Percentiles rank a stretch among this genome's conserved stretches.
These are phyloP conservation scores for Parnassius orleans DNA, from an alignment of 2,888 invertebrate species.

Conservation along the genomic window DNA sequence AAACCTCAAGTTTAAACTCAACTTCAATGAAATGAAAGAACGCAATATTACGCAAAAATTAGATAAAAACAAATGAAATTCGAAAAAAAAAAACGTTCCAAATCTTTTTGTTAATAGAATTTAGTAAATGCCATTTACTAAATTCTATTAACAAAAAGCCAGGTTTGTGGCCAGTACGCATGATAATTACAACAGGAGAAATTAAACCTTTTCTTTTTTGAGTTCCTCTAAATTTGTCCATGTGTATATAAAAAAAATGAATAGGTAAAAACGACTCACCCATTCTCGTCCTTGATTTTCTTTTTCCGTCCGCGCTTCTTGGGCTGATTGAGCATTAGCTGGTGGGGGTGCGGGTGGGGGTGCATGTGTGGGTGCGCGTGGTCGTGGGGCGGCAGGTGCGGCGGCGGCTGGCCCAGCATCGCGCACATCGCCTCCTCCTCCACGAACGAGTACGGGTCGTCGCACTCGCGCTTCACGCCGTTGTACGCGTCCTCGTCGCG, in stretches of 20 bases:
- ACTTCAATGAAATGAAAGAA: no score
- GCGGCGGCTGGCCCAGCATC: conserved; percentile 68
- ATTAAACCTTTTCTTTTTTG: no score
- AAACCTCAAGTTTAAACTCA: no score
- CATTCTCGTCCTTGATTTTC: conserved; percentile 86
- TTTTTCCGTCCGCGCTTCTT: conserved; percentile 94
- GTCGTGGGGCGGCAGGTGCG: conserved; percentile 60
- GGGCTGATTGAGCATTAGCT: conserved; percentile 80
- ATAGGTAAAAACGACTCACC: conserved; percentile 54
- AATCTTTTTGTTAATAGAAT: no score
- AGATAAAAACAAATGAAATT: no score
- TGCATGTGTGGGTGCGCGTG: conserved; percentile 49
- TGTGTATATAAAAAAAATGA: neutral
- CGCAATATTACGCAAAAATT: no score
- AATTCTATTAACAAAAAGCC: no score
- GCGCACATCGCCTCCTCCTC: conserved; percentile 87
- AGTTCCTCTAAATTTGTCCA: no score
- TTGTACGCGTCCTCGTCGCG: conserved; percentile 68
- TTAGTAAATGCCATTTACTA: no score
- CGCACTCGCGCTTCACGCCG: conserved; percentile 82
- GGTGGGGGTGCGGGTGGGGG: conserved; percentile 61
- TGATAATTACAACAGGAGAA: no score
- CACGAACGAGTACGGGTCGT: conserved; percentile 93
- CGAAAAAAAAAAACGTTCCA: no score
- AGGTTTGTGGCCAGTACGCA: no score